Evolutionary conservation across 2,113 vertebrate species (phyloP), one percentile per base, ranked within the genome.

Genomic region (Percopsis transmontana): DNA sequence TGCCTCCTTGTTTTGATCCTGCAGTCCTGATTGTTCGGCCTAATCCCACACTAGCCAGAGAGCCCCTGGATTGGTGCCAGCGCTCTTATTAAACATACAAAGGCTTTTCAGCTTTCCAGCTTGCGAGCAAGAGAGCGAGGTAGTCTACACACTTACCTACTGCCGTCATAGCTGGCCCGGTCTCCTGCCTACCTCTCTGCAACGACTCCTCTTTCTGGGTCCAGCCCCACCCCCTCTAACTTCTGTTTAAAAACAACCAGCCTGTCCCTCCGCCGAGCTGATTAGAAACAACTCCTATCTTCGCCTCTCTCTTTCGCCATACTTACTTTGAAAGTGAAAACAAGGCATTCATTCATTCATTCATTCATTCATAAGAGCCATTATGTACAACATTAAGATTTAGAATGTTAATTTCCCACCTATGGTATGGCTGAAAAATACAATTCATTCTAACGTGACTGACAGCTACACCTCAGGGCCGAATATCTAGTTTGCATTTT

Each of bases 1-100:
- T 93, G 93, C 93, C 93, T 91, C 93, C 93, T 93, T 93, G 92
- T 95, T 94, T 92, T 93, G 94, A 95, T 94, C 93, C 91, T 87
- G 91, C 91, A 90, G 91, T 91, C 93, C 91, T 92, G 93, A 95
- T 93, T 93, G 93, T 94, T 94, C 94, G 90, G 91, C 76, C 93
- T 93, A 94, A 95, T 93, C 93, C 92, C 90, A 93, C 88, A 93
- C 92, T 94, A 88, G 87, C 86, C 91, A 74, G 87, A 93, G 91
- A 89, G 87, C 86, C 77, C 86, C 77, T 94, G 94, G 94, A 91
- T 78, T 80, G 70, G 87, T 65, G 94, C 93, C 95, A 95, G 86
- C 66, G 54, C 91, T 91, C 91, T 94, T 93, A 92, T 94, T 93
- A 94, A 91, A 87, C 90, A 93, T 90, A 95, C 93, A 93, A 94